Evolutionary conservation across 2,113 vertebrate genomes (phyloP).

Genomic region (Calidris pygmaea): DNA sequence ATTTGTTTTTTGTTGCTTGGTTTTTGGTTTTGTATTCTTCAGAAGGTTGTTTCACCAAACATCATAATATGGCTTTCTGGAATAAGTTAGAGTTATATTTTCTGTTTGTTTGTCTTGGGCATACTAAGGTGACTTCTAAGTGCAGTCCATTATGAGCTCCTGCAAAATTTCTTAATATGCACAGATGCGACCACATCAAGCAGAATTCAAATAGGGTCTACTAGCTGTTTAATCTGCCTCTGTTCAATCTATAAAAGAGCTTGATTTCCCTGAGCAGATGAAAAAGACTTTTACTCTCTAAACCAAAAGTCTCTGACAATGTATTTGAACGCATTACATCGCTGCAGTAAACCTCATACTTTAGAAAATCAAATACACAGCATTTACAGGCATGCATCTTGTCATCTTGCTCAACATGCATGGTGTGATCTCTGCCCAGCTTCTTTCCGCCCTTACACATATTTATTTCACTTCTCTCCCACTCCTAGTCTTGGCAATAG

Average conservation of each 20-base stretch:
- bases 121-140: not conserved
- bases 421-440: not conserved
- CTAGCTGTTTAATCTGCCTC: not conserved
- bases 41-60: not conserved
- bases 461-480: not conserved
- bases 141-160: not conserved
- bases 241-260: not conserved
- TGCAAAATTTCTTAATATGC: not conserved
- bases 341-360: not conserved
- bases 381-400: not conserved
- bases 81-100: not conserved
- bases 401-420: not conserved
- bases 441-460: not conserved
- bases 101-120: not conserved
- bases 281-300: not conserved
- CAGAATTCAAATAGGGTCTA: not conserved
- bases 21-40: not conserved
- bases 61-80: not conserved
- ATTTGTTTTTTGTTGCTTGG: not conserved
- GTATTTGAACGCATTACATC: not conserved
- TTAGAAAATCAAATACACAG: not conserved
- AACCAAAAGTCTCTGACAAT: not conserved
- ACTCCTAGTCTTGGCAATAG: not conserved
- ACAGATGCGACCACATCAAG: not conserved
- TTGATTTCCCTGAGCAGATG: not conserved